Conservation (phyloP, 2,113 vertebrate genomes). For the Gobius niger region DNA sequence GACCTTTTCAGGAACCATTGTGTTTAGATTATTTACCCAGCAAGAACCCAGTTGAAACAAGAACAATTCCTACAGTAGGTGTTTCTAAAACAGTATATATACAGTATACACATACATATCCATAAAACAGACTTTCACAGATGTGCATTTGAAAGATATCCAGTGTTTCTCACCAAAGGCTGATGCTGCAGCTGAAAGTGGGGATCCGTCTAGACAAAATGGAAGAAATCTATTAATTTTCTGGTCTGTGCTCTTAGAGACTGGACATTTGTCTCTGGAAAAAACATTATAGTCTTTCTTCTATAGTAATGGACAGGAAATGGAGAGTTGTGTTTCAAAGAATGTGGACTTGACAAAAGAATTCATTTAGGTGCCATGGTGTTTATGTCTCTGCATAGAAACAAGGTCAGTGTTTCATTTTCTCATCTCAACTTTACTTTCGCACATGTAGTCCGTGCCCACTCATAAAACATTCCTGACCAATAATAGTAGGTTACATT, state of each 20-base stretch:
- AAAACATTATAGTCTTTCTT: conserved; percentile 58
- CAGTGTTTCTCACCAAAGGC: conserved; percentile 18
- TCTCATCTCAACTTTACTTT: conserved; percentile 46
- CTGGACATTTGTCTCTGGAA: conserved; percentile 63
- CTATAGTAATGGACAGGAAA: conserved; percentile 49
- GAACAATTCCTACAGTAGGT: conserved; percentile 12
- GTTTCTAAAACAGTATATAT: conserved; percentile 9
- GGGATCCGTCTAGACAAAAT: conserved; percentile 41
- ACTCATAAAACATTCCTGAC: conserved; percentile 23
- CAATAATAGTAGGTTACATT: conserved; percentile 35
- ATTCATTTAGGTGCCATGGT: conserved; percentile 22
- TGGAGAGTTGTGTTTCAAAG: conserved; percentile 59
- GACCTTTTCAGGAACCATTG: conserved; percentile 34
- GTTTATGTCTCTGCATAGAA: conserved; percentile 35
- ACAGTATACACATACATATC: no score
- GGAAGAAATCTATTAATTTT: conserved; percentile 61
- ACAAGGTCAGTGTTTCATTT: conserved; percentile 47
- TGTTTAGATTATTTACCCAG: conserved; percentile 27
- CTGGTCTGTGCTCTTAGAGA: conserved; percentile 40
- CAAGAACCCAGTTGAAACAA: conserved; percentile 22
- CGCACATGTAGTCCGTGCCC: conserved; percentile 59
- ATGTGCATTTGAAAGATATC: conserved; percentile 3
- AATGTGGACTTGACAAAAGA: conserved; percentile 48
- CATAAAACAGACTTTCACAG: conserved; percentile 3
- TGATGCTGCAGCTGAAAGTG: conserved; percentile 4